phyloP scores from a whole-genome alignment of 2,113 vertebrate genomes.

The Vombatus ursinus region DNA sequence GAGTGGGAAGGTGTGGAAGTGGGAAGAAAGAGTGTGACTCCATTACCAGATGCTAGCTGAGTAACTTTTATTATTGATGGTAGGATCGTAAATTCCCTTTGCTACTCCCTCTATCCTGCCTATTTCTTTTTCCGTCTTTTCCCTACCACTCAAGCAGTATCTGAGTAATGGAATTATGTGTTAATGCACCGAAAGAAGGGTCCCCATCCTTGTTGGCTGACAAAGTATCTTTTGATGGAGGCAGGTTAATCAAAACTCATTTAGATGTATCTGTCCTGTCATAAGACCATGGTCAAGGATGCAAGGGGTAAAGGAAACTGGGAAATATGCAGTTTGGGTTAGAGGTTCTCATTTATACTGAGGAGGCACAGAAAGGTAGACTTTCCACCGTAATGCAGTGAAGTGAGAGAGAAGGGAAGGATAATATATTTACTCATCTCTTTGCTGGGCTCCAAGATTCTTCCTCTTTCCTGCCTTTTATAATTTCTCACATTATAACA shows the following conservation, averaged over 20 bases:
- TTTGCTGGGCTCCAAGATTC: background rate
- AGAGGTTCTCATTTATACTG: conserved; percentile 28
- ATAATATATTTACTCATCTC: background rate
- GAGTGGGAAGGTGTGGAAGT: conserved; percentile 75
- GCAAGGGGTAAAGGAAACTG: conserved; percentile 62
- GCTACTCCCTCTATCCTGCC: background rate
- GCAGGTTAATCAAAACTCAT: conserved; percentile 84
- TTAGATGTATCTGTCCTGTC: conserved; percentile 79
- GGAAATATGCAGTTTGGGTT: conserved; percentile 58
- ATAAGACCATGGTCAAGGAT: conserved; percentile 54
- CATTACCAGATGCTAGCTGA: conserved; percentile 81
- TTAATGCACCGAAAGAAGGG: conserved; percentile 76
- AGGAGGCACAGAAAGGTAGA: conserved; percentile 34
- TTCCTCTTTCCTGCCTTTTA: background rate
- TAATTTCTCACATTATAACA: background rate
- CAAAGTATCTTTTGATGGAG: conserved; percentile 83
- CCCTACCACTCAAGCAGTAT: conserved; percentile 77
- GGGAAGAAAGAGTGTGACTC: conserved; percentile 67
- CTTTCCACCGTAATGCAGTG: background rate
- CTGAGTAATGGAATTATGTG: conserved; percentile 77
- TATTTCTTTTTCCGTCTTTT: conserved; percentile 6
- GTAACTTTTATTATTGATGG: conserved; percentile 76
- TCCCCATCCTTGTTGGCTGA: conserved; percentile 73
- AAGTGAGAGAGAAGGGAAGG: too few species aligned
- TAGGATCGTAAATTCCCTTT: conserved; percentile 71